These are phyloP conservation scores for Drosophila eohydei DNA, from an alignment of 2,888 invertebrate species.

Conservation along the genomic window DNA sequence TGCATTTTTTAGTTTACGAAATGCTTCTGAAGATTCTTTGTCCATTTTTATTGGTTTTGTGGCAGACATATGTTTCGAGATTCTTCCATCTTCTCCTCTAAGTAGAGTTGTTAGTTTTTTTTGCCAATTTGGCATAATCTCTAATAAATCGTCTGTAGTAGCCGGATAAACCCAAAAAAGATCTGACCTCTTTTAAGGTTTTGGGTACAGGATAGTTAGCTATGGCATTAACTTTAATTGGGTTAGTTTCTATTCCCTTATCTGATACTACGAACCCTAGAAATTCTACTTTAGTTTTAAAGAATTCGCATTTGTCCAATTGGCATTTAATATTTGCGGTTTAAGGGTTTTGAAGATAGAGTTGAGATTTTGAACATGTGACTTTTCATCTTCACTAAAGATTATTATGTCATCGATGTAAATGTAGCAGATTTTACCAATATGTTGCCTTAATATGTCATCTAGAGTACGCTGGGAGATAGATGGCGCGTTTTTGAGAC, in stretches of 20 bases:
- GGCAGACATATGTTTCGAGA: no score
- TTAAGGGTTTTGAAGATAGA: neutral
- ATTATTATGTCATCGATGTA: constrained; percentile 22
- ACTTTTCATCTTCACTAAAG: constrained; percentile 30
- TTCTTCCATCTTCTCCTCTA: constrained; percentile 1
- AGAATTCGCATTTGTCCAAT: constrained; percentile 38
- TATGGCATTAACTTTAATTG: no score
- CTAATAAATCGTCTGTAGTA: no score
- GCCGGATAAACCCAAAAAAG: no score
- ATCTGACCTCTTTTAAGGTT: no score
- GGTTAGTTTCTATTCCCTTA: no score
- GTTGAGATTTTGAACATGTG: constrained; percentile 7
- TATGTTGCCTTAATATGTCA: constrained; percentile 33
- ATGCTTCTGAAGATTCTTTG: no score
- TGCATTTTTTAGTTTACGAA: no score
- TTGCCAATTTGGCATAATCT: neutral
- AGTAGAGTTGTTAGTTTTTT: neutral
- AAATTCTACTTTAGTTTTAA: neutral
- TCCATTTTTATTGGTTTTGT: no score
- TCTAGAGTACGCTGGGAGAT: constrained; percentile 29
- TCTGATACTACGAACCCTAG: no score
- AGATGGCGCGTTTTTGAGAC: constrained; percentile 16
- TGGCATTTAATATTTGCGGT: constrained; percentile 37
- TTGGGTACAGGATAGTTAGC: no score
- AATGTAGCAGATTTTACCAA: constrained; percentile 17